Conservation (phyloP, 2,888 invertebrate genomes). For the Anodontia alba region DNA sequence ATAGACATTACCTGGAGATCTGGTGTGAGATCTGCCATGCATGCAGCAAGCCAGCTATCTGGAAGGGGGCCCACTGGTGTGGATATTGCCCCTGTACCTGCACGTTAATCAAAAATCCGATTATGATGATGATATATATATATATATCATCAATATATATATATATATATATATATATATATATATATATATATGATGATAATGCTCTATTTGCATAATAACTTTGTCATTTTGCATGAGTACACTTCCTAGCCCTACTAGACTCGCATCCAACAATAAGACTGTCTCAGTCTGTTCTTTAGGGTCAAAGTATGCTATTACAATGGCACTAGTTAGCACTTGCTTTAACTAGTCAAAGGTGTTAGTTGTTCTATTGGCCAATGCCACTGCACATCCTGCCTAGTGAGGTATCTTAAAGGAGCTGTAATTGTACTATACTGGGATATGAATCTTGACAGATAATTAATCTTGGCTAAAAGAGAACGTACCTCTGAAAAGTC, state of each 20-base stretch:
- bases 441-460: slow-evolving; percentile 64
- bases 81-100: too few species aligned
- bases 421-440: slow-evolving; percentile 56
- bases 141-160: too few species aligned
- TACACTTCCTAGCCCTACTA: slow-evolving; percentile 61
- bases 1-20: too few species aligned
- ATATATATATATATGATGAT: too few species aligned
- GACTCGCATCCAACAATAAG: slow-evolving; percentile 61
- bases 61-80: too few species aligned
- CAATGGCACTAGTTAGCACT: slow-evolving; percentile 39
- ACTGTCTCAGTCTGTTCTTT: slow-evolving; percentile 30
- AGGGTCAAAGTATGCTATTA: slow-evolving; percentile 58
- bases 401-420: slow-evolving; percentile 61
- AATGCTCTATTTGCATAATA: slow-evolving; percentile 55
- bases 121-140: too few species aligned
- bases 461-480: slow-evolving; percentile 66
- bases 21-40: too few species aligned
- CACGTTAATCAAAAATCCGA: too few species aligned
- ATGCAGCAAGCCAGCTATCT: too few species aligned
- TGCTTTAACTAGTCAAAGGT: slow-evolving; percentile 57
- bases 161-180: too few species aligned
- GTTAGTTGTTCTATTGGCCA: slow-evolving; percentile 46
- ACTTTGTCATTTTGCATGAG: slow-evolving; percentile 46
- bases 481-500: slow-evolving; percentile 55
- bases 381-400: slow-evolving; percentile 32